These are phyloP conservation scores for Athrips mouffetella DNA, from an alignment of 2,888 invertebrate genomes.

Conservation along the genomic window DNA sequence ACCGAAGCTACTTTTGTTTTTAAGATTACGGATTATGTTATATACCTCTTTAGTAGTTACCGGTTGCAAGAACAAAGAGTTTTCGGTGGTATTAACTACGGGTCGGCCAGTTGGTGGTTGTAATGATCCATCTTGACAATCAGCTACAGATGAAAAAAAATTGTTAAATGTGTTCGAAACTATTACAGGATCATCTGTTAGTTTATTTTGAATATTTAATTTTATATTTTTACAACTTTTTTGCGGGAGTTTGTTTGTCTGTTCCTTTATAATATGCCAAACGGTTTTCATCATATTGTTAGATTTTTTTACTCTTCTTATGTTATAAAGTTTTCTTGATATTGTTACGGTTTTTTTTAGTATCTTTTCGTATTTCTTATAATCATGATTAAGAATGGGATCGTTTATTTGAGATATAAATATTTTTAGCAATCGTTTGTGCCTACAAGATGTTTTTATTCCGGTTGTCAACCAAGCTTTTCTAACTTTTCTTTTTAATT, in stretches of 20 bases:
- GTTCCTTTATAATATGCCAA: slow-evolving; percentile 16
- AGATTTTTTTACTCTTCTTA: slow-evolving; percentile 8
- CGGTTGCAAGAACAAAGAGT: too few species aligned
- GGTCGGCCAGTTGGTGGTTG: too few species aligned
- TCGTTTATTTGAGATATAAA: slow-evolving; percentile 11
- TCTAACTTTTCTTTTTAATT: not conserved
- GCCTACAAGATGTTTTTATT: slow-evolving; percentile 8
- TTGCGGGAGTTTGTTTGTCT: slow-evolving; percentile 2
- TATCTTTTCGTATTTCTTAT: slow-evolving; percentile 4
- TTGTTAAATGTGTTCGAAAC: too few species aligned
- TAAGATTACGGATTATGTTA: too few species aligned
- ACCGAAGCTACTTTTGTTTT: too few species aligned
- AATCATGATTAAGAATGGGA: slow-evolving; percentile 5
- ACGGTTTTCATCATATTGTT: slow-evolving; percentile 17
- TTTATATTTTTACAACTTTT: too few species aligned
- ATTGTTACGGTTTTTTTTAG: slow-evolving; percentile 10
- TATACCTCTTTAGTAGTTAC: too few species aligned
- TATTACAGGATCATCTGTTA: too few species aligned
- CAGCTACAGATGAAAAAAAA: too few species aligned
- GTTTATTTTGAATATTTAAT: too few species aligned
- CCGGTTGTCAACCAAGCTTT: not conserved
- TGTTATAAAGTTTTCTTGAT: slow-evolving; percentile 14
- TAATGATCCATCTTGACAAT: too few species aligned
- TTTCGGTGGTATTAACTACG: too few species aligned
- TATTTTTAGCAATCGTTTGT: slow-evolving; percentile 12